phyloP scores from a whole-genome alignment of 2,113 vertebrate genomes.

The Pao palembangensis region DNA sequence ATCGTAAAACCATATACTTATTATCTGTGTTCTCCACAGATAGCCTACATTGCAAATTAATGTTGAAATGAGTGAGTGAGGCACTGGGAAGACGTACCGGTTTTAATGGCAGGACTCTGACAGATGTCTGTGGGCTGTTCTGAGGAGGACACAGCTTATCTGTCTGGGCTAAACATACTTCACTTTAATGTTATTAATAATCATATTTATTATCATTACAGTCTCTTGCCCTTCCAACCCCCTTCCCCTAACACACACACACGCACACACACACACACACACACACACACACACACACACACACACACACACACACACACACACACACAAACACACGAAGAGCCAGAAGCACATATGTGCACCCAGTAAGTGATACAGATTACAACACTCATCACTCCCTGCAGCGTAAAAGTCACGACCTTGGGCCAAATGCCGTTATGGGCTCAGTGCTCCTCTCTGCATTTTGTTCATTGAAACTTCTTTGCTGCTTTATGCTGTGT shows the following conservation, averaged over 20 bases:
- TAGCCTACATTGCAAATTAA: not conserved
- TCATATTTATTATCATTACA: slow-evolving; percentile 59
- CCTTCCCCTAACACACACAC: not conserved
- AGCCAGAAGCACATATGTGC: not conserved
- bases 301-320: not conserved
- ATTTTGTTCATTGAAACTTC: not conserved
- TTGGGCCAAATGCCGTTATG: slow-evolving; percentile 40
- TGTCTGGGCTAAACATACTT: slow-evolving; percentile 34
- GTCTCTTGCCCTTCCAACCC: slow-evolving; percentile 28
- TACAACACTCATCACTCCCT: slow-evolving; percentile 30
- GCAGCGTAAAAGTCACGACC: slow-evolving; percentile 36
- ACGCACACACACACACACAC: not conserved
- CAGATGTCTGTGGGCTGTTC: slow-evolving; percentile 22
- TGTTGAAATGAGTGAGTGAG: not conserved
- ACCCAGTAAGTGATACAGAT: slow-evolving; percentile 52
- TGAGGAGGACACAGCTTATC: slow-evolving; percentile 40
- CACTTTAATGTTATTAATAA: slow-evolving; percentile 58
- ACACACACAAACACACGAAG: not conserved
- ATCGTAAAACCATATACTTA: no score
- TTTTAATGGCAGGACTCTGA: slow-evolving; percentile 3
- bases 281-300: slow-evolving; percentile 1
- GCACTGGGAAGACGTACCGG: not conserved
- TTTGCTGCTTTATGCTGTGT: not conserved
- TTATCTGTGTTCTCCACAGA: not conserved
- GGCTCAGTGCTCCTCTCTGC: not conserved